Evolutionary conservation across 1,140 invertebrate genomes (phyloP).

Genomic region (Diprion similis): DNA sequence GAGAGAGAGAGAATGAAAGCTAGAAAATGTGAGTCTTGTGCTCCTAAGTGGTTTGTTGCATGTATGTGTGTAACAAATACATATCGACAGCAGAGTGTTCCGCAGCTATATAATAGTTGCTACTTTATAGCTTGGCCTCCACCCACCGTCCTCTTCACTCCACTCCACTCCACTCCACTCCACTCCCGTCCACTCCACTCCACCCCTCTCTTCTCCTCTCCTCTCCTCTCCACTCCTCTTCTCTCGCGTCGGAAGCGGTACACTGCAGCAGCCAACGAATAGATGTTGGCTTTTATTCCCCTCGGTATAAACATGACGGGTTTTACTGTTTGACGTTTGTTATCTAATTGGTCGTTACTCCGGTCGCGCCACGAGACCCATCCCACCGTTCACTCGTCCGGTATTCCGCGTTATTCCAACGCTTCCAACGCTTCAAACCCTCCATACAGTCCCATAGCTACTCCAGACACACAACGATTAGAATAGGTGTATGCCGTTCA

Average conservation of each 20-base stretch:
- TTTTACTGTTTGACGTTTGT: slow-evolving; percentile 58
- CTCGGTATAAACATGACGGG: slow-evolving; percentile 52
- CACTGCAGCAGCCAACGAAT: slow-evolving; percentile 34
- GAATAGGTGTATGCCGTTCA: background rate
- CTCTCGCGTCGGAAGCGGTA: slow-evolving; percentile 29
- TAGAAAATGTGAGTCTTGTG: background rate
- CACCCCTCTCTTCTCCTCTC: background rate
- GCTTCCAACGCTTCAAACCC: slow-evolving; percentile 31
- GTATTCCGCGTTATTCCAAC: slow-evolving; percentile 36
- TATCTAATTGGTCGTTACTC: slow-evolving; percentile 57
- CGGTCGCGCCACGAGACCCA: slow-evolving; percentile 37
- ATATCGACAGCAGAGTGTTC: background rate
- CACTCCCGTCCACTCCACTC: background rate
- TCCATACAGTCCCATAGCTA: background rate
- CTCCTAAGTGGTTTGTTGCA: background rate
- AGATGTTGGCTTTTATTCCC: slow-evolving; percentile 45
- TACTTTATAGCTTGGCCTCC: background rate
- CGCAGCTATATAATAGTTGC: background rate
- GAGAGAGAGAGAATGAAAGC: background rate
- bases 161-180: slow-evolving; percentile 16
- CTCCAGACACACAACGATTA: background rate
- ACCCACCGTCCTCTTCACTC: slow-evolving; percentile 10
- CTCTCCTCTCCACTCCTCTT: slow-evolving; percentile 9
- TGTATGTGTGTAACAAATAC: background rate
- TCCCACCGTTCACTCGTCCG: slow-evolving; percentile 27